phyloP scores from a whole-genome alignment of 92 coral and sea anemone genomes.

The Epizoanthus stellaris region DNA sequence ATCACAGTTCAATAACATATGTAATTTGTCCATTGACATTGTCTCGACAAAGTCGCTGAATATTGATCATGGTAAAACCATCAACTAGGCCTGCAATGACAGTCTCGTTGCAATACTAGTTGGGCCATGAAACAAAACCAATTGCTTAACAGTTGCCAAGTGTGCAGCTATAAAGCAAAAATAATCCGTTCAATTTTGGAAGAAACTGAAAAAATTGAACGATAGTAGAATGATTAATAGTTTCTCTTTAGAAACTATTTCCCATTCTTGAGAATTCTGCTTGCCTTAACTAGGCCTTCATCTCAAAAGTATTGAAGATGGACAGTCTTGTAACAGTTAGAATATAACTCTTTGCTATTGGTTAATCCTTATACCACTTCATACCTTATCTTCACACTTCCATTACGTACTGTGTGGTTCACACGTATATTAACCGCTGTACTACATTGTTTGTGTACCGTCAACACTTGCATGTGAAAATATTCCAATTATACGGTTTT shows the following conservation, averaged over 20 bases:
- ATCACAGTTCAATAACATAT: background rate
- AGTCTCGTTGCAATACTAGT: slow-evolving; percentile 6
- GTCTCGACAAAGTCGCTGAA: no score
- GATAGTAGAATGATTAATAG: slow-evolving; percentile 23
- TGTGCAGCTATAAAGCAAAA: background rate
- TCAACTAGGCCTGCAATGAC: background rate
- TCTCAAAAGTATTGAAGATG: slow-evolving; percentile 15
- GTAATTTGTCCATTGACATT: background rate
- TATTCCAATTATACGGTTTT: background rate
- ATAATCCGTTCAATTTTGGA: slow-evolving; percentile 30
- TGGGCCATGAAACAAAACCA: background rate
- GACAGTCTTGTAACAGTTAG: background rate
- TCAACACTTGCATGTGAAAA: background rate
- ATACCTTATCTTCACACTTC: background rate
- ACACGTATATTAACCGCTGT: background rate
- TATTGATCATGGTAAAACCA: no score
- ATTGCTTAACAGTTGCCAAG: no score
- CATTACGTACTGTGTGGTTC: background rate
- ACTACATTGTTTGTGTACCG: background rate
- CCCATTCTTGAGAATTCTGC: slow-evolving; percentile 44
- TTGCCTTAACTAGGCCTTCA: slow-evolving; percentile 16
- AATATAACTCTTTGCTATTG: background rate
- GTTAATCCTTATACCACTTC: no score
- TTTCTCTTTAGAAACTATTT: background rate
- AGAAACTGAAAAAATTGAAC: slow-evolving; percentile 11